phyloP scores from a whole-genome alignment of 2,113 vertebrate genomes.

The Rhinolophus ferrumequinum region DNA sequence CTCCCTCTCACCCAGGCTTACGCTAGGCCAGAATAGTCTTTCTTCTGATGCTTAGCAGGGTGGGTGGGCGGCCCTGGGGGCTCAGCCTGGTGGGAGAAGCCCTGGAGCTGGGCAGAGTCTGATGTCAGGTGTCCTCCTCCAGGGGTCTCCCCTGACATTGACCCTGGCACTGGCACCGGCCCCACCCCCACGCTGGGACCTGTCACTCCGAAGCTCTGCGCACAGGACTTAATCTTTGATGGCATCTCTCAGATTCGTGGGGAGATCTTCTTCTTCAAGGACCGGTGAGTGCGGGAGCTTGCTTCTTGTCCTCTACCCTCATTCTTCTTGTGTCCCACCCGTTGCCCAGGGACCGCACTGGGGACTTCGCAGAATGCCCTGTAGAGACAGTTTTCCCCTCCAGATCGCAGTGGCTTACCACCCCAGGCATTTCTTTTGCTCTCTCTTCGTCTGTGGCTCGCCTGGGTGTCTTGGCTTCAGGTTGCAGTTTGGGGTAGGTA shows the following conservation, averaged over 20 bases:
- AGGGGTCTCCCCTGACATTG: constrained; percentile 89
- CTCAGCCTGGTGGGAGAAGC: not conserved
- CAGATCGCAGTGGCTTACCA: fast-evolving
- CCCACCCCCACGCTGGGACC: constrained; percentile 93
- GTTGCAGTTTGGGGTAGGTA: not conserved
- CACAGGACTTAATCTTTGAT: constrained; percentile 93
- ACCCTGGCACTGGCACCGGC: constrained; percentile 86
- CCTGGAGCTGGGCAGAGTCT: not conserved
- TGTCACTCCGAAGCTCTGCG: constrained; percentile 95
- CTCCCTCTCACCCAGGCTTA: not conserved
- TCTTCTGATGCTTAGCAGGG: not conserved
- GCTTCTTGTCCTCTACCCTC: not conserved
- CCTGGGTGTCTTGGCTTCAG: not conserved
- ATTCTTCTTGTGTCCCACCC: fast-evolving
- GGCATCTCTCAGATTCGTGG: constrained; percentile 95
- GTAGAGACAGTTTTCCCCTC: not conserved
- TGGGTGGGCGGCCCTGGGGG: not conserved
- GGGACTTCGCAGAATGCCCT: not conserved
- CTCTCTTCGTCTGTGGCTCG: not conserved
- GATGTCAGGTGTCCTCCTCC: constrained; percentile 24
- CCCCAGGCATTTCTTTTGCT: not conserved
- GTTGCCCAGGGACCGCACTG: not conserved
- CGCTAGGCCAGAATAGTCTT: not conserved
- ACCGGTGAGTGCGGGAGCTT: constrained; percentile 90
- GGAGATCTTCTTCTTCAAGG: constrained; percentile 98